A percentile compares a stretch with the other conserved stretches of the same genome.
phyloP scores from a whole-genome alignment of 64 coral and sea anemone species.

The Anthopleura sola region DNA sequence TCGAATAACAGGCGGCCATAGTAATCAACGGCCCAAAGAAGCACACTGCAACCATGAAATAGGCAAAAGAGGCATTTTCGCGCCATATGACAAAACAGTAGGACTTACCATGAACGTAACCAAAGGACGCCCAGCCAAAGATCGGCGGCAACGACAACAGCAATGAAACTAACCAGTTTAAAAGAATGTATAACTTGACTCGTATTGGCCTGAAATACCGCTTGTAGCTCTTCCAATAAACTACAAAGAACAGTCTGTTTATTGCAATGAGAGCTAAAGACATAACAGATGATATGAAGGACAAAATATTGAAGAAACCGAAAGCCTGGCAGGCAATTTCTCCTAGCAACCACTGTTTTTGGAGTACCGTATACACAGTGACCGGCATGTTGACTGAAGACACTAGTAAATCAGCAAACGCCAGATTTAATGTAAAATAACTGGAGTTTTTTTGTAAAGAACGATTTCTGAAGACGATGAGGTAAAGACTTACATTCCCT shows the following conservation, averaged over 20 bases:
- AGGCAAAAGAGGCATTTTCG: constrained; percentile 36
- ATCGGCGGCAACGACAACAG: constrained; percentile 60
- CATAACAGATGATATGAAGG: constrained; percentile 90
- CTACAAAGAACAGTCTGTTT: constrained; percentile 75
- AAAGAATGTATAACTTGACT: constrained; percentile 20
- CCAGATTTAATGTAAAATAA: constrained; percentile 78
- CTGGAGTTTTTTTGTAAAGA: constrained; percentile 58
- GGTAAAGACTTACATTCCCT: constrained; percentile 69
- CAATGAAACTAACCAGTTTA: constrained; percentile 61
- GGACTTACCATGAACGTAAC: constrained; percentile 44
- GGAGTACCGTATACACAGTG: constrained; percentile 57
- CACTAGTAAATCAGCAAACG: constrained; percentile 80
- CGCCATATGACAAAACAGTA: constrained; percentile 70
- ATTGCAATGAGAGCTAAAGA: constrained; percentile 79
- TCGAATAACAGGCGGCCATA: constrained; percentile 44
- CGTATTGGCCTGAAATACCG: constrained; percentile 30
- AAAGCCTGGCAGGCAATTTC: constrained; percentile 35
- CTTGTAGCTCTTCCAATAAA: constrained; percentile 71
- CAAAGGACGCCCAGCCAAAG: constrained; percentile 75
- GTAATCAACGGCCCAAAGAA: constrained; percentile 56
- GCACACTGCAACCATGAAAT: constrained; percentile 60
- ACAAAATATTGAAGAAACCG: constrained; percentile 74
- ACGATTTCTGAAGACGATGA: constrained; percentile 45
- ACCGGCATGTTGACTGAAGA: constrained; percentile 86
- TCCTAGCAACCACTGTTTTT: constrained; percentile 66